Percentiles rank a stretch among this genome's conserved stretches.
Conservation (phyloP, 2,888 invertebrate genomes). For the Globia sparganii region DNA sequence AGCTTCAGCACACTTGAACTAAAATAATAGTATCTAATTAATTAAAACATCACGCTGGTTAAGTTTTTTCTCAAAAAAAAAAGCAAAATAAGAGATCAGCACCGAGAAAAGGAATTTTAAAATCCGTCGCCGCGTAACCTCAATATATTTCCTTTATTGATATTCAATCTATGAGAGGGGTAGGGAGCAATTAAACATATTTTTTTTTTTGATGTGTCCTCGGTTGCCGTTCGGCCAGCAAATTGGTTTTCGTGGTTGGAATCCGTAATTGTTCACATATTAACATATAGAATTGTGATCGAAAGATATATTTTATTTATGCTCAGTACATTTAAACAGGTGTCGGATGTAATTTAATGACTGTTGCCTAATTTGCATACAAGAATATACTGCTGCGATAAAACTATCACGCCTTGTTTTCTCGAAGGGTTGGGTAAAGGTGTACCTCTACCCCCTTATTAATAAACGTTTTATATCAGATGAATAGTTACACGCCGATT, state of each 20-base stretch:
- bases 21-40: neutral
- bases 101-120: conserved; percentile 2
- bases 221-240: conserved; percentile 26
- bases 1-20: no score
- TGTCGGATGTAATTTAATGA: conserved; percentile 27
- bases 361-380: conserved; percentile 25
- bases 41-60: neutral
- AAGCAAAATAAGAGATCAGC: neutral
- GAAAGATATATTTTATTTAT: conserved; percentile 50
- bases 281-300: conserved; percentile 54
- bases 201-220: conserved; percentile 41
- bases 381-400: neutral
- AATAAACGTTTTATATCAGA: no score
- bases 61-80: neutral
- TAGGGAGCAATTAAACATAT: conserved; percentile 63
- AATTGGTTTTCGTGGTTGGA: conserved; percentile 69
- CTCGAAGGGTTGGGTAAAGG: neutral
- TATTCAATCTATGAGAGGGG: conserved; percentile 63
- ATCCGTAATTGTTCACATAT: conserved; percentile 63
- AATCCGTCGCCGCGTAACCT: conserved; percentile 45
- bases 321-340: conserved; percentile 29
- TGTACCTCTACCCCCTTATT: no score
- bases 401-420: neutral
- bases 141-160: conserved; percentile 61
- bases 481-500: no score